phyloP scores from a whole-genome alignment of 1,140 invertebrate genomes.

The Drosophila ohnishii region DNA sequence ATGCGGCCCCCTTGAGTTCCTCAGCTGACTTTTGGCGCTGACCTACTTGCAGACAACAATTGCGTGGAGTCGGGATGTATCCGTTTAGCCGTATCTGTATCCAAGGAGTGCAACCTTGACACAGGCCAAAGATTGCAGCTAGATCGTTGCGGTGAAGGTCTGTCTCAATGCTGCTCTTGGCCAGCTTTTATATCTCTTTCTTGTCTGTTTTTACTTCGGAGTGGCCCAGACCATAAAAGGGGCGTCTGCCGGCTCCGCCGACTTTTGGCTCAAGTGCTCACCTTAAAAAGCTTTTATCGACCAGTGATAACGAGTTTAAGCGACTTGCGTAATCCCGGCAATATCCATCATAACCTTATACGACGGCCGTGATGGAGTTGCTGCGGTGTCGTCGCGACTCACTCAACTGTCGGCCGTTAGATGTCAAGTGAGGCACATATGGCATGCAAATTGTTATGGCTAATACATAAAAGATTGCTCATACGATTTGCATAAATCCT shows the following conservation, averaged over 20 bases:
- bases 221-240: slow-evolving; percentile 58
- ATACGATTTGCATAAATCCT: slow-evolving; percentile 44
- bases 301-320: slow-evolving; percentile 56
- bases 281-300: slow-evolving; percentile 62
- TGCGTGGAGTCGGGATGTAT: slow-evolving; percentile 40
- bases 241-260: slow-evolving; percentile 40
- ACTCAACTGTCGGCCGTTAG: slow-evolving; percentile 53
- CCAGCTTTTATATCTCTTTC: slow-evolving; percentile 3
- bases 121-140: slow-evolving; percentile 29
- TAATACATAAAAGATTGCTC: slow-evolving; percentile 46
- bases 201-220: not conserved
- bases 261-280: slow-evolving; percentile 22
- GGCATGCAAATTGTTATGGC: slow-evolving; percentile 63
- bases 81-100: not conserved
- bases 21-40: slow-evolving; percentile 24
- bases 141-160: slow-evolving; percentile 33
- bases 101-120: slow-evolving; percentile 38
- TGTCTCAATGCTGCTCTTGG: slow-evolving; percentile 28
- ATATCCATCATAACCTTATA: slow-evolving; percentile 37
- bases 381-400: slow-evolving; percentile 31
- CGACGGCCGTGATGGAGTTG: slow-evolving; percentile 47
- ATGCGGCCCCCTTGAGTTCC: slow-evolving; percentile 25
- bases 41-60: slow-evolving; percentile 42
- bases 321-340: slow-evolving; percentile 57
- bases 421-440: slow-evolving; percentile 27